phyloP scores from a whole-genome alignment of 2,888 invertebrate genomes.

The Crocallis elinguaria region DNA sequence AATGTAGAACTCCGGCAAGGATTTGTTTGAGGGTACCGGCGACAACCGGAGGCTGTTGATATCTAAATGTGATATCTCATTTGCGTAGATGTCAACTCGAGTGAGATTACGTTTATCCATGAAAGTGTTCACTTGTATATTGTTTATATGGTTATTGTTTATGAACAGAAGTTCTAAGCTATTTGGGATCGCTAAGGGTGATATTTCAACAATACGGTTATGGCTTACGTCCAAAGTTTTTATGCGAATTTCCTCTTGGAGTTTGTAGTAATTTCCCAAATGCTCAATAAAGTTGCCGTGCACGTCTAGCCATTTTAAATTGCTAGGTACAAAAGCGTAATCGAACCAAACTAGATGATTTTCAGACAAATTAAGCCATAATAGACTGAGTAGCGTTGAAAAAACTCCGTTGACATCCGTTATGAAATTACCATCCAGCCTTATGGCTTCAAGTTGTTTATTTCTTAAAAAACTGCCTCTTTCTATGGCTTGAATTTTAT shows the following conservation, averaged over 20 bases:
- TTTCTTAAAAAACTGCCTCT: conserved; percentile 93
- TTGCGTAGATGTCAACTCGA: conserved; percentile 95
- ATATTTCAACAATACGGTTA: conserved; percentile 92
- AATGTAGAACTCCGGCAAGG: conserved; percentile 94
- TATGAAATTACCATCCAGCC: conserved; percentile 94
- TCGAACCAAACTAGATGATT: conserved; percentile 97
- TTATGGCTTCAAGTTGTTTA: conserved; percentile 92
- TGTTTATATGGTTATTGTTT: conserved; percentile 94
- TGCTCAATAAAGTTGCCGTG: conserved; percentile 95
- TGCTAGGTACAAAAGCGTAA: conserved; percentile 95
- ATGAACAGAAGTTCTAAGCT: conserved; percentile 94
- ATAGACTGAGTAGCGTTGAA: conserved; percentile 90
- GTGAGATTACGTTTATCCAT: conserved; percentile 92
- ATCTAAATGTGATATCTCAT: conserved; percentile 93
- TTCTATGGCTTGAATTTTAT: conserved; percentile 93
- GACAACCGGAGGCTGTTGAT: conserved; percentile 92
- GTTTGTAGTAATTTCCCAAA: conserved; percentile 94
- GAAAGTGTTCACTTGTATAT: conserved; percentile 93
- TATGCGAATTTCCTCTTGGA: conserved; percentile 91
- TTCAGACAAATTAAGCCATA: conserved; percentile 95
- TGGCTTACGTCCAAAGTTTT: conserved; percentile 95
- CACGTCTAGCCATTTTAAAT: conserved; percentile 95
- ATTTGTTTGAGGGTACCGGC: conserved; percentile 89
- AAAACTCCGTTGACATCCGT: conserved; percentile 96
- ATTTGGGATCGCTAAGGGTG: conserved; percentile 93